Evolutionary conservation across 2,888 invertebrate genomes (phyloP), one percentile per base, ranked within the genome.

Genomic region (Sycophila texana): DNA sequence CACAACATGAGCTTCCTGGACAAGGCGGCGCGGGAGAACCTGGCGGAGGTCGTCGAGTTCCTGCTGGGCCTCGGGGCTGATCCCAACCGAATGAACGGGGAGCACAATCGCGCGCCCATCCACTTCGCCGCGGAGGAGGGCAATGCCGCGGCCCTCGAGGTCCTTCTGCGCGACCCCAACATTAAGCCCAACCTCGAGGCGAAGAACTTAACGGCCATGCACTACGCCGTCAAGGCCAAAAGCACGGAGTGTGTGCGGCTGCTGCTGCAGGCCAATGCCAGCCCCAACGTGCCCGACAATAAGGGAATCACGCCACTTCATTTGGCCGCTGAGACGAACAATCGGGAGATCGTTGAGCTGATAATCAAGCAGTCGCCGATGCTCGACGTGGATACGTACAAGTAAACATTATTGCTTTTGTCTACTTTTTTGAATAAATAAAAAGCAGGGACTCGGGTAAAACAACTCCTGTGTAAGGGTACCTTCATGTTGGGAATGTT

Each of bases 121-220:
- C 95, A 95, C 88, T 93, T 93, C 80, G 94, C 94, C 3, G 92
- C 93, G 0, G 92, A 93, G 86, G 91, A 90, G 67, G 92, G 92
- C 18, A 79, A 86, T 65, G 65, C 66, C 4, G 75, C 81, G 7
- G 85, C 86, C 18, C 76, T 91, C 4, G 47, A 80, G 47, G 75
- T 84, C 26, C 83, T 91, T 3, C 82, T 91, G 16, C 79, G 85
- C 0, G 84, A 87, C 4, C 79, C 85, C 0, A 84, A 83, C n/a
- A 84, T 88, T 2, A 85, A 90, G 80, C 86, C 88, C 0, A 90
- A 91, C 75, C 81, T 88, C 26, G 80, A 85, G 61, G 87, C 83
- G 0, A 86, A 81, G 0, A 80, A 86, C 4, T 86, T 87, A 53
- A 90, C 90, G 0, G 88, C 91, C 3, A 80, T 91, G 4, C 90